Evolutionary conservation across 2,888 invertebrate genomes (phyloP).

Genomic region (Lomographa bimaculata): DNA sequence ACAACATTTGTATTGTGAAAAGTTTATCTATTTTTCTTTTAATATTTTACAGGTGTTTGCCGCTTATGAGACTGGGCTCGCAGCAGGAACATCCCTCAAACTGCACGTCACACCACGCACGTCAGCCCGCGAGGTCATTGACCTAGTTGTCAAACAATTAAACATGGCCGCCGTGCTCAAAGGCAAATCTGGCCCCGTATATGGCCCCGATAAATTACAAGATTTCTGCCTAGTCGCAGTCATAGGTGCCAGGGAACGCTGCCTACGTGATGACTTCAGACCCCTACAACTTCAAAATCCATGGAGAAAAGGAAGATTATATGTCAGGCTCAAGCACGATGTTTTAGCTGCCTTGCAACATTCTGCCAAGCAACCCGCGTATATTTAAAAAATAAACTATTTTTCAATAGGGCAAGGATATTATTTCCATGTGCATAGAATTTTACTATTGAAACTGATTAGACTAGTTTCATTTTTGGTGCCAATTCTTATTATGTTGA

Average conservation of each 20-base stretch:
- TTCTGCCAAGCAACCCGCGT: constrained; percentile 91
- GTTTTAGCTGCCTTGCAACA: constrained; percentile 94
- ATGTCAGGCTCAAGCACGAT: constrained; percentile 95
- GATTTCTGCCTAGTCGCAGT: constrained; percentile 98
- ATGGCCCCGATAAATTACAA: constrained; percentile 90
- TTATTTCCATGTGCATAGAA: constrained; percentile 16
- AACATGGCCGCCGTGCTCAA: constrained; percentile 96
- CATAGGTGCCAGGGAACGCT: constrained; percentile 96
- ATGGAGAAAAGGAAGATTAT: constrained; percentile 96
- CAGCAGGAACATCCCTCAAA: constrained; percentile 96
- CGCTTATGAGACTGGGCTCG: constrained; percentile 97
- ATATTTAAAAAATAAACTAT: constrained; percentile 66
- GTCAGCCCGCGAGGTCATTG: constrained; percentile 97
- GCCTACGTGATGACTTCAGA: constrained; percentile 96
- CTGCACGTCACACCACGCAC: constrained; percentile 96
- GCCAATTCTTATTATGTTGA: constrained; percentile 73
- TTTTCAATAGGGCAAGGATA: constrained; percentile 10
- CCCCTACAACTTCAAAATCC: constrained; percentile 97
- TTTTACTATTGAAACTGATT: constrained; percentile 39
- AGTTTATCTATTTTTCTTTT: no score
- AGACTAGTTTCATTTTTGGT: constrained; percentile 62
- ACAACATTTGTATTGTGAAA: no score
- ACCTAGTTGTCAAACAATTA: constrained; percentile 96
- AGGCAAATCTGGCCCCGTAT: constrained; percentile 92
- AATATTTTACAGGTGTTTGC: constrained; percentile 90